Conservation (phyloP, 2,888 invertebrate genomes). For the Panzeria rudis region DNA sequence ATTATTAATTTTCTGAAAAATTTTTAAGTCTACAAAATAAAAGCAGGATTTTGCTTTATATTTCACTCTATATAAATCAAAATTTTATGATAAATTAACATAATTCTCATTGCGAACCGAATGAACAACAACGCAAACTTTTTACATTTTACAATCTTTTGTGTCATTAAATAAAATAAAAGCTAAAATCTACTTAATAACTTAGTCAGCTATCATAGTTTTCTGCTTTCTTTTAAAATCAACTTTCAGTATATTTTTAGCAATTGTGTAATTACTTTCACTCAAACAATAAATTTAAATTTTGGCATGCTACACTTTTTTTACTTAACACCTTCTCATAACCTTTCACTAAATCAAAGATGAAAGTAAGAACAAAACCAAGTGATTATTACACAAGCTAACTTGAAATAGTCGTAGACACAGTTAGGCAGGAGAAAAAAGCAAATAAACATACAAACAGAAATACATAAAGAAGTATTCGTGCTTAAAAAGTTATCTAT, state of each 20-base stretch:
- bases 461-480: background rate
- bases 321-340: background rate
- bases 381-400: background rate
- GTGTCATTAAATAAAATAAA: no score
- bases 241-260: background rate
- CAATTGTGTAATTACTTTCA: background rate
- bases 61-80: no score
- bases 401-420: background rate
- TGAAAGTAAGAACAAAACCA: background rate
- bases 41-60: no score
- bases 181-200: no score
- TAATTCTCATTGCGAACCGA: no score
- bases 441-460: background rate
- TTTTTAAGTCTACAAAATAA: no score
- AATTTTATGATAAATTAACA: no score
- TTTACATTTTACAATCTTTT: no score
- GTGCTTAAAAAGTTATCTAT: conserved; percentile 5
- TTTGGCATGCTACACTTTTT: background rate
- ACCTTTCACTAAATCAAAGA: background rate
- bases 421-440: background rate
- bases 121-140: no score
- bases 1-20: no score
- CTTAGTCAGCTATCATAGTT: background rate
- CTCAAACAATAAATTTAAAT: background rate
- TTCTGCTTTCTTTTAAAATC: background rate